phyloP scores from a whole-genome alignment of 2,797 vertebrate genomes.

The Yasuhikotakia modesta region DNA sequence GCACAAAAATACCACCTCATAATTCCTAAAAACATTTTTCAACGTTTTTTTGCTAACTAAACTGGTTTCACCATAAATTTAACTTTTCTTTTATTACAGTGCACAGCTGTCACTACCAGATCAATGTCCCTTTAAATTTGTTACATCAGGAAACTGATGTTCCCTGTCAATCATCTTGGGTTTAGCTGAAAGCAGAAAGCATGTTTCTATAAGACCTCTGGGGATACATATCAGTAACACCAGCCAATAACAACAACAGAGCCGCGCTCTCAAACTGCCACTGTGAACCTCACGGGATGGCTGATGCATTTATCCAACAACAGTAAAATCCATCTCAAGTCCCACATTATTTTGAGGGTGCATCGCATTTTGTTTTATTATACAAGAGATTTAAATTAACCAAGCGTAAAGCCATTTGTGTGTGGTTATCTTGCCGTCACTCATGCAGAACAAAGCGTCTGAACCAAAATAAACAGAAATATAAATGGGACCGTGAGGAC shows the following conservation, averaged over 20 bases:
- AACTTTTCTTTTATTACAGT: background rate
- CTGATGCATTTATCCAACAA: background rate
- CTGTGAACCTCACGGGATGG: slow-evolving; percentile 9
- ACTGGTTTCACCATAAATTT: no score
- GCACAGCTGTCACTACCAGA: background rate
- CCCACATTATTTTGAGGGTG: slow-evolving; percentile 31
- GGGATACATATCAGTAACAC: slow-evolving; percentile 33
- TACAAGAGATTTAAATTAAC: slow-evolving; percentile 46
- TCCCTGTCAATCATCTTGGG: background rate
- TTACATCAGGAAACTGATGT: slow-evolving; percentile 22
- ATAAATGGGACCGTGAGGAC: slow-evolving; percentile 22
- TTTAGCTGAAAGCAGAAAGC: slow-evolving; percentile 2
- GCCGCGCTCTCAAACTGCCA: slow-evolving; percentile 14
- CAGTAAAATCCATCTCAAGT: slow-evolving; percentile 8
- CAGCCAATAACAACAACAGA: slow-evolving; percentile 11
- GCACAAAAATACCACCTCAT: no score
- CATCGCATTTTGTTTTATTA: slow-evolving; percentile 41
- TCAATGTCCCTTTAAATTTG: slow-evolving; percentile 2
- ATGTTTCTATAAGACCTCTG: slow-evolving; percentile 4
- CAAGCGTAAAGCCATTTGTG: slow-evolving; percentile 45
- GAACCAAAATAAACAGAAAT: slow-evolving; percentile 47
- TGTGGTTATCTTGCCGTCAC: slow-evolving; percentile 44
- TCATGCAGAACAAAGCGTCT: slow-evolving; percentile 50
- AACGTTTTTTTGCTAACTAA: no score
- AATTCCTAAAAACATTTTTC: no score